A percentile compares a stretch with the other conserved stretches of the same genome.
phyloP scores from a whole-genome alignment of 2,113 vertebrate genomes.

The Mastomys coucha region DNA sequence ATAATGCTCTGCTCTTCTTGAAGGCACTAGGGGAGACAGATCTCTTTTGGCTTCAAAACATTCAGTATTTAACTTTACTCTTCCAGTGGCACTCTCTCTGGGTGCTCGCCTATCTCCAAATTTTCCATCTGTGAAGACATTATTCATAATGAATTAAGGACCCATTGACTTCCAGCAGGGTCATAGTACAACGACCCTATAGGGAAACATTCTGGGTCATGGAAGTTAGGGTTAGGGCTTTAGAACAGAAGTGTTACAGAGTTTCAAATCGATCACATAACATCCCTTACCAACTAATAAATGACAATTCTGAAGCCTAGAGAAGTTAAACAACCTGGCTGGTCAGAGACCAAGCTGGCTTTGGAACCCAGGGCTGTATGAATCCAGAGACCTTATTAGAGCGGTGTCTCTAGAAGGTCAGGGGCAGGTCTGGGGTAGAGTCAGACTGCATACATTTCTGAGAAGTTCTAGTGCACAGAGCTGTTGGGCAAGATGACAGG shows the following conservation, averaged over 20 bases:
- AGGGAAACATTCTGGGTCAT: background rate
- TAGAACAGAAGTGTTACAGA: background rate
- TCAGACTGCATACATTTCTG: background rate
- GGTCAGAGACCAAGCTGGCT: background rate
- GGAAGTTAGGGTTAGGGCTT: background rate
- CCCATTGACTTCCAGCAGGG: background rate
- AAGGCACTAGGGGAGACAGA: background rate
- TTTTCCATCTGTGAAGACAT: too few species aligned
- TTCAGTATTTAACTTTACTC: background rate
- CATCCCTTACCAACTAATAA: background rate
- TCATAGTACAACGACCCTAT: background rate
- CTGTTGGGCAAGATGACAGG: background rate
- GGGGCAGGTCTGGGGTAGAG: background rate
- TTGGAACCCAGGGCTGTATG: background rate
- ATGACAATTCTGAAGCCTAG: background rate
- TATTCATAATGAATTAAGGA: background rate
- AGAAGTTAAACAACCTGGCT: background rate
- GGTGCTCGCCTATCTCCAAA: background rate
- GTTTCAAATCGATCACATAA: background rate
- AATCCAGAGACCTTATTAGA: background rate
- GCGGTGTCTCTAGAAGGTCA: background rate
- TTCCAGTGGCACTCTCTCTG: background rate
- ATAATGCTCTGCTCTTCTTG: background rate
- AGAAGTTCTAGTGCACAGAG: background rate
- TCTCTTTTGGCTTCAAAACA: background rate